Evolutionary conservation across 2,797 vertebrate species (phyloP), one percentile per base, ranked within the genome.

Genomic region (Sebastiscus tertius): DNA sequence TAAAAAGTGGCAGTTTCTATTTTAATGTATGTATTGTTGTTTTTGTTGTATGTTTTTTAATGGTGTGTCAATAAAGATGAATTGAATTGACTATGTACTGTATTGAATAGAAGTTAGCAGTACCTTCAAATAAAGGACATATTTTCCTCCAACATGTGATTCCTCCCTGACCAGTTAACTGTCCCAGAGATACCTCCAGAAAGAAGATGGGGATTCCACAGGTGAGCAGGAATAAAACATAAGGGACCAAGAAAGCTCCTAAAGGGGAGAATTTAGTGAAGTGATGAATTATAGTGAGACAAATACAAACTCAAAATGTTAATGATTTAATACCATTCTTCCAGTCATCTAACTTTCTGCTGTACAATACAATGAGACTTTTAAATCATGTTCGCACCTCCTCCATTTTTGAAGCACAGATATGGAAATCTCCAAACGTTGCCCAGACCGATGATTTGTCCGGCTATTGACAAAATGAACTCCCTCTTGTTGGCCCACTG

Each of bases 401-500:
- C 95, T 78, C 94, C 95, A 61, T 95, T 95, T 78, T 93, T 95
- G 88, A 94, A 95, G 87, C 94, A 95, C 64, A 95, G 77, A 84
- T 95, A 95, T 1, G 94, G 95, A 83, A 95, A 95, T 68, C 95
- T 91, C 95, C 95, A 95, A 29, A 95, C 92, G 29, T 95, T 95
- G 36, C 92, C 93, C 66, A 95, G 85, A 56, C 95, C 95, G 42
- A 95, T 75, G 16, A 95, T 90, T 68, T 93, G 73, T 70, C 95
- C 94, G 10, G 84, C 78, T 7, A 92, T 83, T 26, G 94, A 82
- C 59, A 95, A 67, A 8, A 94, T 42, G 84, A 93, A 94, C 72
- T 95, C 92, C 10, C 66, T 68, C 63, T 95, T 95, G 79, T 75
- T 95, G 76, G 87, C 76, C 94, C 94, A 95, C 69, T 93, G 77